These are phyloP conservation scores for Venusia cambrica DNA, from an alignment of 2,888 invertebrate genomes.

Conservation along the genomic window DNA sequence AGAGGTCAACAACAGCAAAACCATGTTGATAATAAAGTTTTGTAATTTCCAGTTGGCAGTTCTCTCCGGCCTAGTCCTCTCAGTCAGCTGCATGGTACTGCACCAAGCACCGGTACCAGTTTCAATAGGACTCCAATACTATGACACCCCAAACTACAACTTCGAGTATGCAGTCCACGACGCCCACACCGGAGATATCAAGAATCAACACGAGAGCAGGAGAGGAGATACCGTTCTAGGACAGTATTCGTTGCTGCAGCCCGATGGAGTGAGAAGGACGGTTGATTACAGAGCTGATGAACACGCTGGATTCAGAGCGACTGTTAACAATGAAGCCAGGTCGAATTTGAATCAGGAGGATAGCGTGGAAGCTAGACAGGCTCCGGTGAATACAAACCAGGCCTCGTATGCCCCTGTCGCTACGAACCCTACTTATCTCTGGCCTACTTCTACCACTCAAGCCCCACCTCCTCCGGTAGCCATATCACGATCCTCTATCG, in stretches of 20 bases:
- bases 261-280: slow-evolving; percentile 76
- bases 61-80: slow-evolving; percentile 48
- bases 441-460: slow-evolving; percentile 34
- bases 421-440: slow-evolving; percentile 27
- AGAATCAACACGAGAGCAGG: slow-evolving; percentile 75
- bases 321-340: slow-evolving; percentile 64
- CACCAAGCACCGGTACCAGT: slow-evolving; percentile 49
- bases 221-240: slow-evolving; percentile 76
- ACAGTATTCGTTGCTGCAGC: slow-evolving; percentile 76
- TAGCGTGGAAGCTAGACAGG: slow-evolving; percentile 21
- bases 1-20: slow-evolving; percentile 4
- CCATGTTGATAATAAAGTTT: not conserved
- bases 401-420: slow-evolving; percentile 20
- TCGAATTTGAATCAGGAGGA: slow-evolving; percentile 9
- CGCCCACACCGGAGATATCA: slow-evolving; percentile 74
- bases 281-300: slow-evolving; percentile 81
- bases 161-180: slow-evolving; percentile 81
- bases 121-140: slow-evolving; percentile 36
- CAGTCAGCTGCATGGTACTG: slow-evolving; percentile 56
- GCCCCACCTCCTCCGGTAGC: slow-evolving; percentile 40
- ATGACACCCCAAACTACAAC: slow-evolving; percentile 65
- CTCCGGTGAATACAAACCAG: no score
- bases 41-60: slow-evolving; percentile 26
- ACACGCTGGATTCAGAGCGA: slow-evolving; percentile 75
- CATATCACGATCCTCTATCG: slow-evolving; percentile 53